Base-by-base conservation (phyloP, 92 coral and sea anemone species). In the Pocillopora meandrina region DNA sequence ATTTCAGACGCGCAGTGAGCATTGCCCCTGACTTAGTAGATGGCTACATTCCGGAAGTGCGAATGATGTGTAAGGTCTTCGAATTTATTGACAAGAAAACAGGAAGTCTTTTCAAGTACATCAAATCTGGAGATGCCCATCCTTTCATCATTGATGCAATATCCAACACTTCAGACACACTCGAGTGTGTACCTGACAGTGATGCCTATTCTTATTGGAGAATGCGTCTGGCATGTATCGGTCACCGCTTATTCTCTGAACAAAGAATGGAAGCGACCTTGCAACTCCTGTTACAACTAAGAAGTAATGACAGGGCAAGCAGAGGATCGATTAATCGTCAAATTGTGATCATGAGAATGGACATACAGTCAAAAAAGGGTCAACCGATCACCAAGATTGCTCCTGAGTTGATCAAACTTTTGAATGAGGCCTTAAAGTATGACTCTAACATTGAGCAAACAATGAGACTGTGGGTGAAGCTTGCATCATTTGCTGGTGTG, bases 1-100 rank as follows among this genome's bases (percentile, higher is more conserved):
- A 88, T 74, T 92, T 92, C 47, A 83, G 86, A 26, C 89, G 87
- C 56, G 95, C 92, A 5, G 90, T 83, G 10, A 83, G 92, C 71
- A 75, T 92, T 8, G 87, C 77, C 18, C 86, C 92, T 21, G 92
- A 92, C 9, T 42, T 17, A 0, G 91, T 85, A 17, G 81, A 81
- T 20, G 83, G 78, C 12, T 89, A 85, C 79, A 89, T 92, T 35
- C 92, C 95, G 31, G 90, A 81, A 65, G 95, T 89, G 21, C 79
- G 86, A 11, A 92, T 92, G 95, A 86, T 92, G 95, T 89, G 87
- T 62, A 83, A 78, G 17, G 72, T 92, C 6, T 92, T 92, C 69
- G 83, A 80, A 71, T 69, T 89, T 61, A 82, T 92, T 70, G 69
- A 89, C 33, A 59, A 71, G 17, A 80, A 66, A 15, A 57, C 71